Percentiles rank a stretch among this genome's conserved stretches.
Evolutionary conservation across 2,888 invertebrate species (phyloP).

Genomic region (Ophion obscuratus): DNA sequence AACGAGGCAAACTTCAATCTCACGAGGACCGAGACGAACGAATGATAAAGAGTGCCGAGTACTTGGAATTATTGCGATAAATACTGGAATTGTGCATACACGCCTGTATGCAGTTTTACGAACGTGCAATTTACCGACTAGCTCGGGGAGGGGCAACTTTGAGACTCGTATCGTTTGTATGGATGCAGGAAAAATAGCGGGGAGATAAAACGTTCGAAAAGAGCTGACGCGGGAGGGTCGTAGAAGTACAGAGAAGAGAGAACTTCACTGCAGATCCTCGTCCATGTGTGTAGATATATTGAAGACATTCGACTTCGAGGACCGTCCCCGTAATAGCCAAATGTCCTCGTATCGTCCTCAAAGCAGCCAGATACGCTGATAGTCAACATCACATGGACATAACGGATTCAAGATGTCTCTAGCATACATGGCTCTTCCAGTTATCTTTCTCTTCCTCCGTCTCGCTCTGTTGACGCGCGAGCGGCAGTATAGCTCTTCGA

Average conservation of each 20-base stretch:
- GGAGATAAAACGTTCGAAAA: constrained; percentile 54
- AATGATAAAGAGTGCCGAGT: constrained; percentile 54
- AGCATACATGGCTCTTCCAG: constrained; percentile 7
- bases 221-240: constrained; percentile 35
- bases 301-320: not conserved
- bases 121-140: not conserved
- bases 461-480: constrained; percentile 30
- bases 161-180: constrained; percentile 45
- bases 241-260: constrained; percentile 42
- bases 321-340: not conserved
- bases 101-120: not conserved
- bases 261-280: not conserved
- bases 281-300: constrained; percentile 32
- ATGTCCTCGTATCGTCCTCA: not conserved
- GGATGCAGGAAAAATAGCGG: constrained; percentile 41
- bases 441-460: constrained; percentile 19
- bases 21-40: constrained; percentile 26
- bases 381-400: not conserved
- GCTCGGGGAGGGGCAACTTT: constrained; percentile 14
- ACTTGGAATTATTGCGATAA: constrained; percentile 66
- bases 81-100: not conserved
- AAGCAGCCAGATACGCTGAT: not conserved
- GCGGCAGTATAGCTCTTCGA: constrained; percentile 48
- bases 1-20: not conserved
- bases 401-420: not conserved